These are phyloP conservation scores for Quiscalus mexicanus DNA, from an alignment of 2,113 vertebrate species.

Conservation along the genomic window DNA sequence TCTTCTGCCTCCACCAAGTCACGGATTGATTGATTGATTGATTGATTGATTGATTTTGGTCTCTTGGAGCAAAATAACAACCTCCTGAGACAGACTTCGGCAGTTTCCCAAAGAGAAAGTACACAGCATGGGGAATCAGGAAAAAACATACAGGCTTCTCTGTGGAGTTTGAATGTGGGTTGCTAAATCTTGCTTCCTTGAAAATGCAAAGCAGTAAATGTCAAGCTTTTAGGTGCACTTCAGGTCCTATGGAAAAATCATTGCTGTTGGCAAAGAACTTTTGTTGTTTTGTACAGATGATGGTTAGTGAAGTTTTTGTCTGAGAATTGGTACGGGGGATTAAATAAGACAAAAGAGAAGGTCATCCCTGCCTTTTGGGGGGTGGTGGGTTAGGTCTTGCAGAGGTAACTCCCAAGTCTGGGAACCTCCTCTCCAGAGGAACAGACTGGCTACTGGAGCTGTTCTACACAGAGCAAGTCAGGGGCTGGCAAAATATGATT, in stretches of 20 bases:
- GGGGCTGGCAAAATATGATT: background rate
- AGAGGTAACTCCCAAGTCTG: background rate
- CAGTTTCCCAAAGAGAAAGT: constrained; percentile 48
- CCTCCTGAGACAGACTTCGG: constrained; percentile 58
- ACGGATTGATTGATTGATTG: constrained; percentile 63
- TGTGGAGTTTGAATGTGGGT: background rate
- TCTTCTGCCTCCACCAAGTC: constrained; percentile 24
- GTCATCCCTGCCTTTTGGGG: background rate
- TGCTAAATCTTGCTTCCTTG: background rate
- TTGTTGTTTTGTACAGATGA: background rate
- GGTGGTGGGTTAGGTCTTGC: background rate
- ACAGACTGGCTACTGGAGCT: background rate
- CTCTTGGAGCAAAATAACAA: constrained; percentile 72
- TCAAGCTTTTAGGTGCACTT: background rate
- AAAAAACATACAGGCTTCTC: background rate
- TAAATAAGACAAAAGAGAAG: background rate
- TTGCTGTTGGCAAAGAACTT: background rate
- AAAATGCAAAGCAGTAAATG: background rate
- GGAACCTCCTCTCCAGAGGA: background rate
- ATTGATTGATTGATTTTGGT: constrained; percentile 71
- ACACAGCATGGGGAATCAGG: background rate
- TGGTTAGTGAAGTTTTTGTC: background rate
- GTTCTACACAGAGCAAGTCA: background rate
- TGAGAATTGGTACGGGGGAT: background rate
- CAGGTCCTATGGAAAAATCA: background rate